phyloP scores from a whole-genome alignment of 1,140 invertebrate species.

The Brachystomella parvula region DNA sequence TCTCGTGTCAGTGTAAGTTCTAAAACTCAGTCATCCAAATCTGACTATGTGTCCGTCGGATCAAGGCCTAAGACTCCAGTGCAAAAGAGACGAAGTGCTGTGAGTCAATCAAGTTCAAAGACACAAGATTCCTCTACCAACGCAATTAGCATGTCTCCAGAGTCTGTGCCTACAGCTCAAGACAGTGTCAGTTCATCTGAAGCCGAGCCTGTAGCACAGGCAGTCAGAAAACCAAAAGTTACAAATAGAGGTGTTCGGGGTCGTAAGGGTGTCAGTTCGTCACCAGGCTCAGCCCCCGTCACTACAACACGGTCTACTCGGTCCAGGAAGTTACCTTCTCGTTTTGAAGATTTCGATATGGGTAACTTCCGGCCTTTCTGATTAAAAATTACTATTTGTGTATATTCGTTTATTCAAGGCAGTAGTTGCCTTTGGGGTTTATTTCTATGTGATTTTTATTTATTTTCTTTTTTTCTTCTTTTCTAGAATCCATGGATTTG shows the following conservation, averaged over 20 bases:
- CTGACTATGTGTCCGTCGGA: background rate
- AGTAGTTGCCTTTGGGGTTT: no score
- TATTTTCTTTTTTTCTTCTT: no score
- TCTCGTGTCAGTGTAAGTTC: background rate
- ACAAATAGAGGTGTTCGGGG: background rate
- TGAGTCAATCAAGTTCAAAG: background rate
- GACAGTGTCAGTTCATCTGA: background rate
- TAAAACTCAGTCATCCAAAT: background rate
- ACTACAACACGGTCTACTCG: background rate
- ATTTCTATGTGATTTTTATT: no score
- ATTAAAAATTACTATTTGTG: no score
- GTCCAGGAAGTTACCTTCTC: no score
- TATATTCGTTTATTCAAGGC: no score
- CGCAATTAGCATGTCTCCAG: background rate
- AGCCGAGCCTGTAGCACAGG: background rate
- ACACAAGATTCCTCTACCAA: background rate
- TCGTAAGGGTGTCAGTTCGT: background rate
- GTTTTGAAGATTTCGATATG: background rate
- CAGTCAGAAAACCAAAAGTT: background rate
- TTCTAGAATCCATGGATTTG: no score
- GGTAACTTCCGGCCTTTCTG: no score
- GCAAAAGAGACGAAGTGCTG: no score
- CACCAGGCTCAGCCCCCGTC: background rate
- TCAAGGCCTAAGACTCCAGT: no score
- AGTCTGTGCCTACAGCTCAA: no score